These are phyloP conservation scores for Xylocopa sonorina DNA, from an alignment of 1,140 invertebrate species.

Conservation along the genomic window DNA sequence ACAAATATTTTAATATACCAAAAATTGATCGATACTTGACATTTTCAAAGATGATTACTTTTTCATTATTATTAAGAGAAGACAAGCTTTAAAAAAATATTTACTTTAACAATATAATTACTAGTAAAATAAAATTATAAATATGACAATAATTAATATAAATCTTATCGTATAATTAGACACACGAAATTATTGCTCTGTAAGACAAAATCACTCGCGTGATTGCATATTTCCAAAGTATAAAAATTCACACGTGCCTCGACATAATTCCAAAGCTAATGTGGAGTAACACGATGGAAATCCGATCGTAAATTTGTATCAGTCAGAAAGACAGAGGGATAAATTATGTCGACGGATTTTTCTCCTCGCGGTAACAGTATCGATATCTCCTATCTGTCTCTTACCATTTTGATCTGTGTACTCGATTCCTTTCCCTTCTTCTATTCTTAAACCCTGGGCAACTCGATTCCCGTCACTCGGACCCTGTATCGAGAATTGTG, in stretches of 20 bases:
- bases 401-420: constrained; percentile 78
- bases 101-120: too few species aligned
- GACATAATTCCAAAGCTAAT: not conserved
- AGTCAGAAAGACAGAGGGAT: not conserved
- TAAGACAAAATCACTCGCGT: not conserved
- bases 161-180: too few species aligned
- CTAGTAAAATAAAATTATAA: too few species aligned
- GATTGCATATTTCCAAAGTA: not conserved
- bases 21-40: too few species aligned
- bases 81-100: too few species aligned
- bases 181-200: too few species aligned
- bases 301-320: not conserved
- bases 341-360: not conserved
- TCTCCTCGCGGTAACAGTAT: not conserved
- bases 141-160: too few species aligned
- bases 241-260: not conserved
- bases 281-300: not conserved
- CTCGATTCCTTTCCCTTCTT: constrained; percentile 77
- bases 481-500: constrained; percentile 79
- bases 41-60: too few species aligned
- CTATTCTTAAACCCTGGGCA: constrained; percentile 77
- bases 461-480: constrained; percentile 78
- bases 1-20: not conserved
- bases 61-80: too few species aligned
- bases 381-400: not conserved